Percentiles rank a stretch among this genome's conserved stretches.
These are phyloP conservation scores for Chauna torquata DNA, from an alignment of 2,113 vertebrate genomes.

Conservation along the genomic window DNA sequence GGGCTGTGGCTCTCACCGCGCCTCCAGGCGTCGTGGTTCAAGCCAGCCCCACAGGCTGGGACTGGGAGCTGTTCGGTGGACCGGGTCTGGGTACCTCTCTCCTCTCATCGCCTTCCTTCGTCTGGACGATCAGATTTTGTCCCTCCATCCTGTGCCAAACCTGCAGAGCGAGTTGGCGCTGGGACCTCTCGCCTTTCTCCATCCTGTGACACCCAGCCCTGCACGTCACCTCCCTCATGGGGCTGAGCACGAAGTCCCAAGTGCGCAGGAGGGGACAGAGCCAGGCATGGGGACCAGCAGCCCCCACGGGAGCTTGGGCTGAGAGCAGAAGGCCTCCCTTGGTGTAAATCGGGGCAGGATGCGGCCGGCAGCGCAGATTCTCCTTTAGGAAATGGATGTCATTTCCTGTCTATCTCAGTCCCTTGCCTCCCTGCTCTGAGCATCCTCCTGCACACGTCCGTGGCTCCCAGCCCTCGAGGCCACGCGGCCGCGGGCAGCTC, in stretches of 20 bases:
- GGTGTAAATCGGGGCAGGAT: neutral
- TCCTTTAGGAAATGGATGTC: neutral
- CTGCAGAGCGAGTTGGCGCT: constrained; percentile 11
- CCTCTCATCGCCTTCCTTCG: neutral
- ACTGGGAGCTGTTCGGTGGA: neutral
- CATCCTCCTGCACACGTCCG: rapidly evolving
- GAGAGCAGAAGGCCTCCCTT: neutral
- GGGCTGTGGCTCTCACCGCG: neutral
- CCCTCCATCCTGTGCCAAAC: neutral
- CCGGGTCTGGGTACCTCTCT: neutral
- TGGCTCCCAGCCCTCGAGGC: neutral
- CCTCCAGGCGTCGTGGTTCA: neutral
- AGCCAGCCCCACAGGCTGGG: neutral
- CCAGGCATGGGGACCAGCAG: neutral
- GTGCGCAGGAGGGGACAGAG: neutral
- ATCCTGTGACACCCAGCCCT: neutral
- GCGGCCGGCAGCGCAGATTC: neutral
- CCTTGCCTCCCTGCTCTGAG: neutral
- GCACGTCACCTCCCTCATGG: rapidly evolving
- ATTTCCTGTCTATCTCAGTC: neutral
- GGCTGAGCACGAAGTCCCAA: rapidly evolving
- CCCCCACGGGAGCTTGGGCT: rapidly evolving
- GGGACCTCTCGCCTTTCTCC: neutral
- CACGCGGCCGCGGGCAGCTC: neutral
- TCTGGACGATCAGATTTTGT: neutral